phyloP scores from a whole-genome alignment of 1,140 invertebrate genomes.

The Daktulosphaira vitifoliae region DNA sequence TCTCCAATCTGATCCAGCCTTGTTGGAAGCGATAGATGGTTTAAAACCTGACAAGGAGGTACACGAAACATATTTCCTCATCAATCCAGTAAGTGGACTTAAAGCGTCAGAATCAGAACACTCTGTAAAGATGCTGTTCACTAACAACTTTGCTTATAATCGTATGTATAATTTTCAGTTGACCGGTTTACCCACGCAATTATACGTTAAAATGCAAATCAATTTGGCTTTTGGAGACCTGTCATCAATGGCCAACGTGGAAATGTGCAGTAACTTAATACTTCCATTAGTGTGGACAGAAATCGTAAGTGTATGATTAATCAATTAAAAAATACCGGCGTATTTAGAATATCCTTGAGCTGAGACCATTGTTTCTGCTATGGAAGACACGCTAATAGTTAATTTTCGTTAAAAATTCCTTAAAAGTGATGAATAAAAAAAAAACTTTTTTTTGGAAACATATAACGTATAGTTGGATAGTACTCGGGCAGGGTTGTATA shows the following conservation, averaged over 20 bases:
- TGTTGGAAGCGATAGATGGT: slow-evolving; percentile 60
- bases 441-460: no score
- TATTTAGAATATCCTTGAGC: no score
- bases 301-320: slow-evolving; percentile 56
- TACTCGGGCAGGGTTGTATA: no score
- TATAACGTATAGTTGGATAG: not conserved
- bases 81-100: slow-evolving; percentile 55
- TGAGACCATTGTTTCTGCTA: not conserved
- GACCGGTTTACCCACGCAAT: slow-evolving; percentile 63
- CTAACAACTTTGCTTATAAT: no score
- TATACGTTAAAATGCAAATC: slow-evolving; percentile 70
- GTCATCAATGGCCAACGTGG: slow-evolving; percentile 50
- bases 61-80: slow-evolving; percentile 61
- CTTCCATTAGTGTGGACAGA: slow-evolving; percentile 72
- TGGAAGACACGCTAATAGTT: not conserved
- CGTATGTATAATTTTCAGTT: no score
- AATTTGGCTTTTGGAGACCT: slow-evolving; percentile 68
- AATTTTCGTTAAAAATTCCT: not conserved
- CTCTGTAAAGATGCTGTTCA: no score
- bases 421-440: no score
- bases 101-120: not conserved
- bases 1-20: slow-evolving; percentile 57
- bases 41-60: slow-evolving; percentile 54
- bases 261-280: slow-evolving; percentile 56
- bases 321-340: slow-evolving; percentile 27